A percentile compares a stretch with the other conserved stretches of the same genome.
Conservation (phyloP, 2,888 invertebrate genomes). For the Leucophora obtusa region DNA sequence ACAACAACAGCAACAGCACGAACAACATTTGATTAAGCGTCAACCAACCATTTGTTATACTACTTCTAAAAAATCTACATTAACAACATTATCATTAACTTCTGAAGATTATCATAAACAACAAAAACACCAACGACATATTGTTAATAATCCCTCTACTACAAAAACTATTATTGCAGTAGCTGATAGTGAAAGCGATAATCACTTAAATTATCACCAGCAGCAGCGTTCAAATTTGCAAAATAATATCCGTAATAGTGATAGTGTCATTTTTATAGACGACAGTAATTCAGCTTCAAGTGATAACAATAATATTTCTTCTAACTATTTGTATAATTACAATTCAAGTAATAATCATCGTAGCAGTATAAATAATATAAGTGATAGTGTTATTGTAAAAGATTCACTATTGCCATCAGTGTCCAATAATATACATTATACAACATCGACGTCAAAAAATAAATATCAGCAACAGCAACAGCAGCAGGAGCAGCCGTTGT, state of each 20-base stretch:
- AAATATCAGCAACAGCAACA: conserved; percentile 51
- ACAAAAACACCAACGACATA: conserved; percentile 43
- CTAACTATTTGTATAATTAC: neutral
- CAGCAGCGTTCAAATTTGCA: neutral
- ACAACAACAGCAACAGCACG: conserved; percentile 48
- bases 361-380: conserved; percentile 69
- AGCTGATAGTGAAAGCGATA: conserved; percentile 48
- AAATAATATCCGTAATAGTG: conserved; percentile 26
- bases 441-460: conserved; percentile 13
- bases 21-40: conserved; percentile 18
- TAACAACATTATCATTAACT: conserved; percentile 20
- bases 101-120: conserved; percentile 40
- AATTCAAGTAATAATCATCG: neutral
- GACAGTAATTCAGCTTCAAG: conserved; percentile 59
- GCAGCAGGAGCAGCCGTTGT: conserved; percentile 21
- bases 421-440: conserved; percentile 45
- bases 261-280: conserved; percentile 66
- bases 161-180: conserved; percentile 36
- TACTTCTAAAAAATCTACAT: conserved; percentile 6
- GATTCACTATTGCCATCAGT: conserved; percentile 24
- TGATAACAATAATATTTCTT: conserved; percentile 59
- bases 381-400: conserved; percentile 2
- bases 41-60: conserved; percentile 43
- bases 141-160: conserved; percentile 39
- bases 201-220: conserved; percentile 22